A percentile compares a stretch with the other conserved stretches of the same genome.
Evolutionary conservation across 2,113 vertebrate genomes (phyloP).

Genomic region (pig (Sus scrofa)): DNA sequence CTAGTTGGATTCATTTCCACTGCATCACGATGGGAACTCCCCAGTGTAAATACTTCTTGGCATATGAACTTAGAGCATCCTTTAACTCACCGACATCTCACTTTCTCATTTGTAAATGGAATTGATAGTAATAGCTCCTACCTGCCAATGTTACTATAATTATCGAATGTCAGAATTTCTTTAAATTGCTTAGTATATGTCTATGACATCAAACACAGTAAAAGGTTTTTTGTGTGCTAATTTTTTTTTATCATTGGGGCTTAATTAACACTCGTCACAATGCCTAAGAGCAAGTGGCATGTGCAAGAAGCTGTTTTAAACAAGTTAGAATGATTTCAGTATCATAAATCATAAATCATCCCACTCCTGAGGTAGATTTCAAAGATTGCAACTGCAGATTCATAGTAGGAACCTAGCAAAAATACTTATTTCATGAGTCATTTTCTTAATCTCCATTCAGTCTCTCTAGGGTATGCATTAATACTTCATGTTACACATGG

Average conservation of each 20-base stretch:
- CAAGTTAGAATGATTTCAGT: background rate
- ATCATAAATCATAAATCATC: slow-evolving; percentile 41
- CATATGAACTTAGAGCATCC: background rate
- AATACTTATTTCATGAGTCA: background rate
- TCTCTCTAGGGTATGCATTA: too few relatives aligned
- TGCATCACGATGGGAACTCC: too few relatives aligned
- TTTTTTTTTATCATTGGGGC: background rate
- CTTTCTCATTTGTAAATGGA: background rate
- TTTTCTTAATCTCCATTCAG: background rate
- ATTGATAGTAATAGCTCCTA: background rate
- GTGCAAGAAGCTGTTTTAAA: background rate
- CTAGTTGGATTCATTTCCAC: too few relatives aligned
- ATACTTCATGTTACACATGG: background rate
- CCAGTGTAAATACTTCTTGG: rapidly evolving
- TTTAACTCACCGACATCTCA: background rate
- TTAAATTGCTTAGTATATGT: background rate
- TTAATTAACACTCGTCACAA: background rate
- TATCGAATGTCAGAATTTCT: background rate
- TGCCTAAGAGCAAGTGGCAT: background rate
- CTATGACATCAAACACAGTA: too few relatives aligned
- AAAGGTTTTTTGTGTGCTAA: too few relatives aligned
- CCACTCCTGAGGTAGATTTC: background rate
- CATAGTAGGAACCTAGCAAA: background rate
- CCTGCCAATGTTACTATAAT: background rate
- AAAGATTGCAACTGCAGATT: background rate